Conservation (phyloP, 2,113 vertebrate species). For the Callionymus lyra region DNA sequence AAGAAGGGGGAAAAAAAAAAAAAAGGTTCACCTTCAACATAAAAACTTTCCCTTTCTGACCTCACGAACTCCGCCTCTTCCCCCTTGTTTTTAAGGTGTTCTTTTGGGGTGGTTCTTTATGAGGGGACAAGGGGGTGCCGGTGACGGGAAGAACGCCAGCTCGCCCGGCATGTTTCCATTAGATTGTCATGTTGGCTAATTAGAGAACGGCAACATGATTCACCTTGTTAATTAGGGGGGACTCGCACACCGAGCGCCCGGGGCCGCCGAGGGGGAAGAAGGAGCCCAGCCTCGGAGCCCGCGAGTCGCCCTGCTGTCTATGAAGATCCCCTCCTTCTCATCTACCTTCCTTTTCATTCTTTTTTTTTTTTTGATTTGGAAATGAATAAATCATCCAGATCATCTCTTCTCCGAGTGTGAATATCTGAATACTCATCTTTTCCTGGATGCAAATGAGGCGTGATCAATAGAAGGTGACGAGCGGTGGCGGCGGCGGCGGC, state of each 20-base stretch:
- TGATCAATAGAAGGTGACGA: slow-evolving; percentile 87
- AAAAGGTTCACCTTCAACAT: slow-evolving; percentile 19
- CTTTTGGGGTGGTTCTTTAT: slow-evolving; percentile 35
- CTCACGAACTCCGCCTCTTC: slow-evolving; percentile 31
- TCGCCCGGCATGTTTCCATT: slow-evolving; percentile 84
- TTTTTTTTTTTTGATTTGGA: slow-evolving; percentile 70
- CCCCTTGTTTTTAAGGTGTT: slow-evolving; percentile 35
- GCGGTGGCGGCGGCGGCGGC: slow-evolving; percentile 33
- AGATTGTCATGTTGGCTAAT: slow-evolving; percentile 99
- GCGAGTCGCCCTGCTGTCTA: slow-evolving; percentile 77
- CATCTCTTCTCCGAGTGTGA: slow-evolving; percentile 83
- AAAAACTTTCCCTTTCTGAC: slow-evolving; percentile 44
- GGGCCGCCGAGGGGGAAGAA: slow-evolving; percentile 72
- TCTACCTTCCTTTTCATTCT: slow-evolving; percentile 85
- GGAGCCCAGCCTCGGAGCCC: slow-evolving; percentile 85
- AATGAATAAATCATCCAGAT: slow-evolving; percentile 99
- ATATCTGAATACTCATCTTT: slow-evolving; percentile 89
- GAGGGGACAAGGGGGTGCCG: slow-evolving; percentile 54
- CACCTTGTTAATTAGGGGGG: slow-evolving; percentile 99
- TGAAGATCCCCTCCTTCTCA: slow-evolving; percentile 96
- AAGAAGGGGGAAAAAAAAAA: slow-evolving; percentile 4
- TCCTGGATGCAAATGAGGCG: slow-evolving; percentile 91
- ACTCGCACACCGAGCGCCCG: slow-evolving; percentile 85
- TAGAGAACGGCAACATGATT: slow-evolving; percentile 96
- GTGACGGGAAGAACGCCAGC: slow-evolving; percentile 71